Conservation (phyloP, 2,797 vertebrate genomes). For the Urosaurus nigricauda region DNA sequence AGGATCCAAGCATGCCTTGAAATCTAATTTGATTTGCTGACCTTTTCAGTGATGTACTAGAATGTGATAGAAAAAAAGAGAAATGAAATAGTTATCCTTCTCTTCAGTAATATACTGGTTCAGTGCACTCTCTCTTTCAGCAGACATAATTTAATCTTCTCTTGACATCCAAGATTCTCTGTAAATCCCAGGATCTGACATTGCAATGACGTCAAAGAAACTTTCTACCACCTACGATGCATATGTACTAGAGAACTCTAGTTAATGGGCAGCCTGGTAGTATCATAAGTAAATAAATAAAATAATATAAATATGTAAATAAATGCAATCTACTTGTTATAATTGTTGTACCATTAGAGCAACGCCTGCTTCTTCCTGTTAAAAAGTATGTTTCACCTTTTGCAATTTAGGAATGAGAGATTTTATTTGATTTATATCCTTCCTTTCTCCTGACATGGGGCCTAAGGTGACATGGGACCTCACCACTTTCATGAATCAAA, state of each 20-base stretch:
- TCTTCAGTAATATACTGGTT: not conserved
- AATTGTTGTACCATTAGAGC: constrained; percentile 13
- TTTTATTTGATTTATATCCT: too few species aligned
- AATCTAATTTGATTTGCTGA: not conserved
- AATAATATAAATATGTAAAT: not conserved
- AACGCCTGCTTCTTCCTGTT: constrained; percentile 15
- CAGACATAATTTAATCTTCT: constrained; percentile 42
- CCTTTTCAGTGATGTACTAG: not conserved
- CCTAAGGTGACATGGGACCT: too few species aligned
- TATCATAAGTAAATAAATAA: not conserved
- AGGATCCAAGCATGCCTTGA: not conserved
- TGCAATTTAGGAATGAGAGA: too few species aligned
- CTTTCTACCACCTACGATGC: constrained; percentile 38
- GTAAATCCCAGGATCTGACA: constrained; percentile 7
- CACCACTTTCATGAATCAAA: too few species aligned
- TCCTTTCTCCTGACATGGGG: too few species aligned
- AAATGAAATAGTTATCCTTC: not conserved
- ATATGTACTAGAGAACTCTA: not conserved
- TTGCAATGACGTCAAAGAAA: not conserved
- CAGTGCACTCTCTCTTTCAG: constrained; percentile 34
- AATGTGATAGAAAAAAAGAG: not conserved
- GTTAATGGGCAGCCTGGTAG: not conserved
- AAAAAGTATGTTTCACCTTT: not conserved
- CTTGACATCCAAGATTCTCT: not conserved
- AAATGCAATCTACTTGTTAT: constrained; percentile 41